A percentile compares a stretch with the other conserved stretches of the same genome.
Conservation (phyloP, 1,140 invertebrate species). For the Trigoniulus corallinus region DNA sequence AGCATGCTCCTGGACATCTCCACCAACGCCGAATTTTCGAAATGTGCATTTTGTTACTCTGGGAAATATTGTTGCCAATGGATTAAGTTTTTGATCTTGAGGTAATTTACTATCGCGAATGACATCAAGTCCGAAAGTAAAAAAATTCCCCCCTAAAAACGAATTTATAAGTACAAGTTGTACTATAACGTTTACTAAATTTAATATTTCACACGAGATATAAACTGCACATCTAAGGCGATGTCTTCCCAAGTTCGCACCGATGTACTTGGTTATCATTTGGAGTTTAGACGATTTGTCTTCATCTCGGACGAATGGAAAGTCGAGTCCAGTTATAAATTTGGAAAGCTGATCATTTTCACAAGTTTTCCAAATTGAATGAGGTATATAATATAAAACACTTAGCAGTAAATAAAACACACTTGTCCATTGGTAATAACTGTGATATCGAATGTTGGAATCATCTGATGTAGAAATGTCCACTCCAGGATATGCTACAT, state of each 20-base stretch:
- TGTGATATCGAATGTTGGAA: constrained; percentile 69
- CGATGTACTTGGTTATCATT: too few relatives aligned
- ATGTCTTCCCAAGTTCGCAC: not conserved
- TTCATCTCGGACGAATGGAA: constrained; percentile 62
- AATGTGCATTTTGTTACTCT: constrained; percentile 22
- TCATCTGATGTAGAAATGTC: constrained; percentile 26
- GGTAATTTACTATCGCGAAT: constrained; percentile 63
- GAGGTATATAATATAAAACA: constrained; percentile 33
- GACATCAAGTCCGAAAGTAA: constrained; percentile 37
- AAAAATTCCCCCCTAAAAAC: constrained; percentile 29
- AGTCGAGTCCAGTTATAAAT: constrained; percentile 66
- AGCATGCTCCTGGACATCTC: constrained; percentile 3
- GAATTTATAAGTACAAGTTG: constrained; percentile 32
- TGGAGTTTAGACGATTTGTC: too few relatives aligned
- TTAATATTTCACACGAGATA: constrained; percentile 77
- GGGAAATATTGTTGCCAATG: constrained; percentile 54
- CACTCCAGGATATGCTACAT: constrained; percentile 31
- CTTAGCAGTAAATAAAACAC: constrained; percentile 46
- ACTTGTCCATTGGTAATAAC: constrained; percentile 94
- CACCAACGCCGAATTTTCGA: not conserved
- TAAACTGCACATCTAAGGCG: constrained; percentile 35
- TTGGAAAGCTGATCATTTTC: constrained; percentile 21
- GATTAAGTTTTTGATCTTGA: constrained; percentile 37
- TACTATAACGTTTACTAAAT: constrained; percentile 71
- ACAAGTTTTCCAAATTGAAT: constrained; percentile 48